These are phyloP conservation scores for Chymomyza procnemis DNA, from an alignment of 2,888 invertebrate genomes.

Conservation along the genomic window DNA sequence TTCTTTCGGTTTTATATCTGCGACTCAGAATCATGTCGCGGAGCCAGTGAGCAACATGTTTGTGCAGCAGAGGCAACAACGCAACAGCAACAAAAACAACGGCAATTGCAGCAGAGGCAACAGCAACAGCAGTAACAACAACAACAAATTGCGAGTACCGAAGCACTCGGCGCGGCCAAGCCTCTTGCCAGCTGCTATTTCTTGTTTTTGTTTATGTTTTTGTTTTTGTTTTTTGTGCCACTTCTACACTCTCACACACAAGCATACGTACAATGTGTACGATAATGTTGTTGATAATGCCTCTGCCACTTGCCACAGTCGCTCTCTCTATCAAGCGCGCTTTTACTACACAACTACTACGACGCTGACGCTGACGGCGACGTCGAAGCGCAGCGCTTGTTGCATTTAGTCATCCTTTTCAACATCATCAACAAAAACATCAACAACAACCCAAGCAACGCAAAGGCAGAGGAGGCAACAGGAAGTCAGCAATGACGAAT, in stretches of 20 bases:
- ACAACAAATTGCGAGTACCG: constrained; percentile 51
- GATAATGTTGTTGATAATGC: constrained; percentile 50
- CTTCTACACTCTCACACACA: constrained; percentile 32
- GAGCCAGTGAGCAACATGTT: constrained; percentile 70
- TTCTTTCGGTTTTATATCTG: constrained; percentile 54
- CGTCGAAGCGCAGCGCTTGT: constrained; percentile 45
- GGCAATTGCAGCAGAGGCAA: constrained; percentile 9
- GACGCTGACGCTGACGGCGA: neutral
- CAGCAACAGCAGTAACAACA: constrained; percentile 1
- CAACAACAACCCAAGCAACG: neutral
- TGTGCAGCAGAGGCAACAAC: constrained; percentile 37
- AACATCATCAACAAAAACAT: constrained; percentile 12
- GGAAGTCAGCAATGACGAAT: neutral
- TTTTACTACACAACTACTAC: constrained; percentile 1
- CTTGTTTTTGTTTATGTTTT: neutral
- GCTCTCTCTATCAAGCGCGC: neutral
- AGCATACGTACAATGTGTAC: constrained; percentile 18
- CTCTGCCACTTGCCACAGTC: constrained; percentile 5
- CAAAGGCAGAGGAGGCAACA: neutral
- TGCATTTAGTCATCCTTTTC: constrained; percentile 66
- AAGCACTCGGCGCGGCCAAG: constrained; percentile 60
- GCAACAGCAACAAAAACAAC: constrained; percentile 14
- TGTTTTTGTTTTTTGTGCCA: constrained; percentile 46
- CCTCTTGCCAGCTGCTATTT: constrained; percentile 52
- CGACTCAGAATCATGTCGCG: constrained; percentile 68